Conservation (phyloP, 2,113 vertebrate species). For the Butastur rufipennis region DNA sequence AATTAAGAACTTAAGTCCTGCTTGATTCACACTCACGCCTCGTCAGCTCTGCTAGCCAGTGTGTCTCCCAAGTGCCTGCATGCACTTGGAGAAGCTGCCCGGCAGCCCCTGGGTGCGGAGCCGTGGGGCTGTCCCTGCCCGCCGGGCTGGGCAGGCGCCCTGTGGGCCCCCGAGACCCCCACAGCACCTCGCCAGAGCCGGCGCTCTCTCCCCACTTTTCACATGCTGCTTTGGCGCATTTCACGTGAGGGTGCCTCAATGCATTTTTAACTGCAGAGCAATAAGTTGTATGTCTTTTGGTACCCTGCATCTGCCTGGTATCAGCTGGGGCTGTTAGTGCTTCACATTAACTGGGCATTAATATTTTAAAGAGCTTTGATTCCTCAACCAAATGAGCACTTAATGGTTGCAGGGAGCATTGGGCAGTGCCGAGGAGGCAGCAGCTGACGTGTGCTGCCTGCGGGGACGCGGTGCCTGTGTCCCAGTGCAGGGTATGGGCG, state of each 20-base stretch:
- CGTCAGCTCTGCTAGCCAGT: background rate
- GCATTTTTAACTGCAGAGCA: background rate
- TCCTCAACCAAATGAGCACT: background rate
- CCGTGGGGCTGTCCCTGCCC: background rate
- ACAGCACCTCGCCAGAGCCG: rapidly evolving
- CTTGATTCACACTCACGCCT: background rate
- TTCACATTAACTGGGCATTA: background rate
- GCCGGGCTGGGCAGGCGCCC: background rate
- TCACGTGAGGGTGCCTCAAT: background rate
- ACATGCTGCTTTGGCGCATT: rapidly evolving
- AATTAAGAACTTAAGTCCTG: background rate
- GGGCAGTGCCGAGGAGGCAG: background rate
- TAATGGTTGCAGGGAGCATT: background rate
- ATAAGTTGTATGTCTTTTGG: rapidly evolving
- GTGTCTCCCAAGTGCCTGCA: rapidly evolving
- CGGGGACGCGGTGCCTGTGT: background rate
- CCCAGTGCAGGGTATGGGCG: rapidly evolving
- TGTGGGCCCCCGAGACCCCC: background rate
- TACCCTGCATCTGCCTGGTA: rapidly evolving
- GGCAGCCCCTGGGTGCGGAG: background rate
- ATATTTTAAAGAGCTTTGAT: background rate
- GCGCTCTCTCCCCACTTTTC: background rate
- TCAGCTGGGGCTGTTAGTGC: background rate
- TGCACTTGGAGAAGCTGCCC: background rate
- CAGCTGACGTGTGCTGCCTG: background rate